These are phyloP conservation scores for Potamilus streckersoni DNA, from an alignment of 1,140 invertebrate species.

Conservation along the genomic window DNA sequence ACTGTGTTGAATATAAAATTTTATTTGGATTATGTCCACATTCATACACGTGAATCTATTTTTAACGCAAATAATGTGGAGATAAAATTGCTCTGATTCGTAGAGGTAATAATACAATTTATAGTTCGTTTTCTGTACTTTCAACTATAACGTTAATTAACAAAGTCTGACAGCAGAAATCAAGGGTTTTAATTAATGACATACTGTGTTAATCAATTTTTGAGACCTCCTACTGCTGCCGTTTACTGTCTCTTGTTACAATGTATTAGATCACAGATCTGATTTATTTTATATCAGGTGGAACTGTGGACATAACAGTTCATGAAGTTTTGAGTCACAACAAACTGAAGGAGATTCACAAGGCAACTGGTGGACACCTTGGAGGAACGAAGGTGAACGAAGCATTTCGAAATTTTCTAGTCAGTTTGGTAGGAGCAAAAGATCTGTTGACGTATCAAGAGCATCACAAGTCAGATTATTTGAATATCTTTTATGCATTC, in stretches of 20 bases:
- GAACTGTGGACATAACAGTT: conserved; percentile 31
- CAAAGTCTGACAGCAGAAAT: neutral
- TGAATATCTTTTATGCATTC: conserved; percentile 3
- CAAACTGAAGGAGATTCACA: conserved; percentile 22
- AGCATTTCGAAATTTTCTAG: conserved; percentile 5
- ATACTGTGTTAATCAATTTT: neutral
- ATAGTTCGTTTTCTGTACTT: no score
- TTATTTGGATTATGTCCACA: neutral
- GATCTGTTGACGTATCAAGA: neutral
- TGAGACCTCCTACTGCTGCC: no score
- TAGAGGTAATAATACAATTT: no score
- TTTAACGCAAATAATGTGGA: no score
- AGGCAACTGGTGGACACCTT: conserved; percentile 28
- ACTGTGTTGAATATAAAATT: neutral
- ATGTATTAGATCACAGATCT: no score
- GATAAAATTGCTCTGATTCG: no score
- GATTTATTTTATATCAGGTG: conserved; percentile 12
- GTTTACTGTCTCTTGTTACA: no score
- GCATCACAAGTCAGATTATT: conserved; percentile 1
- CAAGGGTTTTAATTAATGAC: neutral
- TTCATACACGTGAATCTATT: no score
- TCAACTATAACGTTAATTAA: no score
- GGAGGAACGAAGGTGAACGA: conserved; percentile 30
- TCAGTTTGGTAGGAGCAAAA: conserved; percentile 1
- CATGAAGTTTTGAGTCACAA: conserved; percentile 15